phyloP scores from a whole-genome alignment of 2,888 invertebrate species.

The Falcaria lacertinaria region DNA sequence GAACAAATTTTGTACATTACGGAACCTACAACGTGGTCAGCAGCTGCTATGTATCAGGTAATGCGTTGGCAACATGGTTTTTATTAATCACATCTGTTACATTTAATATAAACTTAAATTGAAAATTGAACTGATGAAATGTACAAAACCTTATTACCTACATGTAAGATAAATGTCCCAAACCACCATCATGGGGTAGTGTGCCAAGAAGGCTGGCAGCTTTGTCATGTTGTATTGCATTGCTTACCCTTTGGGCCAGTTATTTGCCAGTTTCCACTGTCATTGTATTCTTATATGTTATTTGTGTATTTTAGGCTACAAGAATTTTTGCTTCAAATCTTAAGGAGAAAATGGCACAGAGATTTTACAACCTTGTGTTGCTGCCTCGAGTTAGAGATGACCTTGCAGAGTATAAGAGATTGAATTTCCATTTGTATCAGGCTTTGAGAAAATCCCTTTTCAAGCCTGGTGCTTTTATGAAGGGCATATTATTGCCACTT shows the following conservation, averaged over 20 bases:
- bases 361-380: constrained; percentile 95
- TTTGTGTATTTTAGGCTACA: constrained; percentile 88
- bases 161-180: too few species aligned
- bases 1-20: constrained; percentile 93
- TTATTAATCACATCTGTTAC: constrained; percentile 2
- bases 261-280: too few species aligned
- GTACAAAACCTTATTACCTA: too few species aligned
- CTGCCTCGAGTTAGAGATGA: constrained; percentile 96
- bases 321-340: constrained; percentile 98
- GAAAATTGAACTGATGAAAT: background rate
- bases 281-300: too few species aligned
- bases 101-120: background rate
- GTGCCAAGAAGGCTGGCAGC: too few species aligned
- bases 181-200: too few species aligned
- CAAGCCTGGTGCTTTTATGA: constrained; percentile 99
- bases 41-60: constrained; percentile 96
- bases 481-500: constrained; percentile 88
- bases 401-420: constrained; percentile 94
- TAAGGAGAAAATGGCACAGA: constrained; percentile 97
- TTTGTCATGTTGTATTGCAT: too few species aligned
- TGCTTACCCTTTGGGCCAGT: too few species aligned
- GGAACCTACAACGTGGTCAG: constrained; percentile 97
- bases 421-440: constrained; percentile 98
- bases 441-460: constrained; percentile 95
- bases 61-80: background rate